These are phyloP conservation scores for Apaloderma vittatum DNA, from an alignment of 2,113 vertebrate species.

Conservation along the genomic window DNA sequence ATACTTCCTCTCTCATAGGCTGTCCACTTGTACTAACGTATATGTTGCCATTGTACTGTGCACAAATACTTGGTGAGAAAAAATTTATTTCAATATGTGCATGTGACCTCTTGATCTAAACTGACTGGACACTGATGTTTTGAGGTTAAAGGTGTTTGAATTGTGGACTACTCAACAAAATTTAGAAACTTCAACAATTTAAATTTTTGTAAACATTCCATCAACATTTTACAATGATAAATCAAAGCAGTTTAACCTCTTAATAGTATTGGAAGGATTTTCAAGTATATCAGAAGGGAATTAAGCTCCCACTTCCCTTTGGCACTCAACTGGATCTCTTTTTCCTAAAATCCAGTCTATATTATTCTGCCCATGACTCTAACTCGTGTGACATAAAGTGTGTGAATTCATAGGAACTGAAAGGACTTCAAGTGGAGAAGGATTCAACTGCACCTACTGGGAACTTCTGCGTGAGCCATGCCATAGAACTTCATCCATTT, in stretches of 20 bases:
- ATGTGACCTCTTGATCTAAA: neutral
- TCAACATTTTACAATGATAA: neutral
- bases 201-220: neutral
- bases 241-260: neutral
- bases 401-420: neutral
- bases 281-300: neutral
- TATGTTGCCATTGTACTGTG: neutral
- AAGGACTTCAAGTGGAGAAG: neutral
- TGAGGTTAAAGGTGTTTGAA: neutral
- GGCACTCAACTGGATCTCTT: neutral
- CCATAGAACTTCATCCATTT: neutral
- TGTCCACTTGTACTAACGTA: neutral
- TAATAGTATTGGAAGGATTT: neutral
- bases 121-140: neutral
- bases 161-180: neutral
- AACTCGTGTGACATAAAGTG: neutral
- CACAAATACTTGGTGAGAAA: neutral
- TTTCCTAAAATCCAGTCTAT: neutral
- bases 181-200: neutral
- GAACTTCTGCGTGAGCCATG: neutral
- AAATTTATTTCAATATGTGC: neutral
- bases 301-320: neutral
- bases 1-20: neutral
- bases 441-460: neutral
- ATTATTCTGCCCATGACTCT: neutral